Evolutionary conservation across 2,888 invertebrate genomes (phyloP).

Genomic region (Acanthosepion esculentum): DNA sequence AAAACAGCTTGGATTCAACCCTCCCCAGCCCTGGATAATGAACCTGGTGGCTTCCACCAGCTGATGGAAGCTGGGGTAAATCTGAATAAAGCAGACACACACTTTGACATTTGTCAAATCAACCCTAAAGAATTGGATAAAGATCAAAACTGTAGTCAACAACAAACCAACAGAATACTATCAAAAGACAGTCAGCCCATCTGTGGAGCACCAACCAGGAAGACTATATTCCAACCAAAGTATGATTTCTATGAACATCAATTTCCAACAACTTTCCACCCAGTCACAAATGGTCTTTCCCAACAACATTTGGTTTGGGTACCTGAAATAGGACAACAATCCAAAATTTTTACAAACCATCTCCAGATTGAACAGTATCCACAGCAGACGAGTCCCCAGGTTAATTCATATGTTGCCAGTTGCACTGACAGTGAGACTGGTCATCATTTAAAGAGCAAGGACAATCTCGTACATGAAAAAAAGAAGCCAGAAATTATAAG

Average conservation of each 20-base stretch:
- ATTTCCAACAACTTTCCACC: background rate
- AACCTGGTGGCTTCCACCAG: background rate
- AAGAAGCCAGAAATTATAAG: background rate
- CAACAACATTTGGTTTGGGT: background rate
- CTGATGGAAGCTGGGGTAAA: background rate
- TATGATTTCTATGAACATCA: background rate
- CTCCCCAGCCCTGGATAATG: background rate
- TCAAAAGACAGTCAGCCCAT: background rate
- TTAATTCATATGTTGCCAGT: background rate
- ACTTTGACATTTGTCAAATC: background rate
- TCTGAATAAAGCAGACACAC: background rate
- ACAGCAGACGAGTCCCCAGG: background rate
- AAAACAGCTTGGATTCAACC: slow-evolving; percentile 43
- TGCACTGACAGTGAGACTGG: background rate
- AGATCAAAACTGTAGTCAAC: background rate
- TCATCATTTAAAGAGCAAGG: background rate
- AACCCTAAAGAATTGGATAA: background rate
- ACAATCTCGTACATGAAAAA: background rate
- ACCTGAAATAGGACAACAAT: background rate
- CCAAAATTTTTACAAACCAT: background rate
- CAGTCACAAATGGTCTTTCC: background rate
- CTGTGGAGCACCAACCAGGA: background rate
- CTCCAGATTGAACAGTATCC: background rate
- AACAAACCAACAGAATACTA: background rate
- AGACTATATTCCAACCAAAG: background rate